A percentile compares a stretch with the other conserved stretches of the same genome.
Evolutionary conservation across 2,113 vertebrate species (phyloP).

Genomic region (Scopus umbretta): DNA sequence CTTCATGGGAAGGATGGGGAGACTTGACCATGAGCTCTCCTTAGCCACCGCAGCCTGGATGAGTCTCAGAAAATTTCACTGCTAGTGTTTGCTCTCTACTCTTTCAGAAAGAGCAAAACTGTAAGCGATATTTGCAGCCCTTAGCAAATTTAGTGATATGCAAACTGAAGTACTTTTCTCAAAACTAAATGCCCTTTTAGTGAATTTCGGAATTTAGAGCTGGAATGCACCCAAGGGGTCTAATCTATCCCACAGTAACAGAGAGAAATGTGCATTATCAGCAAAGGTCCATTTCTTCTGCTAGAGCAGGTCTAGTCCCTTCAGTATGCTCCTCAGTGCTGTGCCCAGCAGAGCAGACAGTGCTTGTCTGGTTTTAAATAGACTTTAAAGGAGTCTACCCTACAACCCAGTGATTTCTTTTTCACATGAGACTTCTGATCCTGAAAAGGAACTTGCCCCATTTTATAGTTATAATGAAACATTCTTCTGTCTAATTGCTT

Average conservation of each 20-base stretch:
- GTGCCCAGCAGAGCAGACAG: neutral
- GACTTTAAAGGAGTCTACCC: neutral
- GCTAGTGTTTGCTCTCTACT: neutral
- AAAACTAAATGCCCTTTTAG: neutral
- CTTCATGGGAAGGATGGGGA: accelerated
- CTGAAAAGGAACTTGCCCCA: neutral
- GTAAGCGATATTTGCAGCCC: neutral
- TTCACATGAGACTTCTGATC: neutral
- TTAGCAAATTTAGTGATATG: neutral
- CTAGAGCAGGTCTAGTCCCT: neutral
- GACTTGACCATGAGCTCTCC: neutral
- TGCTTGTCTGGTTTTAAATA: neutral
- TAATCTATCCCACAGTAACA: neutral
- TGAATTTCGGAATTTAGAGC: neutral
- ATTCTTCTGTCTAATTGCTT: neutral
- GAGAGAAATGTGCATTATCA: neutral
- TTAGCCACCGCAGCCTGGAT: accelerated
- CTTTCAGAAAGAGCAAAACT: neutral
- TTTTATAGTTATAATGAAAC: neutral
- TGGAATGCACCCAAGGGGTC: neutral
- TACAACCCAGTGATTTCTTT: neutral
- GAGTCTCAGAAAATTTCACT: neutral
- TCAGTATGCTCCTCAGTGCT: neutral
- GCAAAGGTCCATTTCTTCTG: neutral
- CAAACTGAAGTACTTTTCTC: neutral